phyloP scores from a whole-genome alignment of 2,113 vertebrate genomes.

The Chaetorhynchus papuensis region DNA sequence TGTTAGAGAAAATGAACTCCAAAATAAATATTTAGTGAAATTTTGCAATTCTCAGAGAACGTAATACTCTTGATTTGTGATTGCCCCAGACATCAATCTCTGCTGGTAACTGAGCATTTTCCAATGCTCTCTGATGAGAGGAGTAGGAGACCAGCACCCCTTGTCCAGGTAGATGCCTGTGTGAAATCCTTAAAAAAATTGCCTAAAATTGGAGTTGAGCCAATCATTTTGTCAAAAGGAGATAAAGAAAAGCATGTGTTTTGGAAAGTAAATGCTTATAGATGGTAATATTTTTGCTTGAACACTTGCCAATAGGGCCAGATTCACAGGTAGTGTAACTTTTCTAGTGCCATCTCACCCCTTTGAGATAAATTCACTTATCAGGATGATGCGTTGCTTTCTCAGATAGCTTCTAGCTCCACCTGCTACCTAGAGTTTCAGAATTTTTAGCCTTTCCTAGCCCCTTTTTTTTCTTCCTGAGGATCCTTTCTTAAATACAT shows the following conservation, averaged over 20 bases:
- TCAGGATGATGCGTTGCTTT: neutral
- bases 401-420: neutral
- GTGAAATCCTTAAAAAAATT: neutral
- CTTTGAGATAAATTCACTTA: slow-evolving; percentile 6
- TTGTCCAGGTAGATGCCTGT: neutral
- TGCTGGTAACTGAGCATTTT: neutral
- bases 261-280: neutral
- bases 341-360: neutral
- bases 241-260: neutral
- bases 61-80: neutral
- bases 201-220: neutral
- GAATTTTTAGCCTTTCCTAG: neutral
- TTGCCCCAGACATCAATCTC: neutral
- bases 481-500: neutral
- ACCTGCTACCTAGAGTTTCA: neutral
- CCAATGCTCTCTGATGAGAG: neutral
- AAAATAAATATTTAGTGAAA: neutral
- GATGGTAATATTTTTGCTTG: slow-evolving; percentile 30
- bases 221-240: neutral
- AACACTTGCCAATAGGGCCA: neutral
- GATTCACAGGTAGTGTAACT: slow-evolving; percentile 7
- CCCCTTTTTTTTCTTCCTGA: neutral
- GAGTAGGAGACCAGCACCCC: neutral
- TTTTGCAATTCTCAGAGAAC: neutral
- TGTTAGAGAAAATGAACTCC: neutral